A percentile compares a stretch with the other conserved stretches of the same genome.
These are phyloP conservation scores for Burhinus oedicnemus DNA, from an alignment of 2,113 vertebrate species.

Conservation along the genomic window DNA sequence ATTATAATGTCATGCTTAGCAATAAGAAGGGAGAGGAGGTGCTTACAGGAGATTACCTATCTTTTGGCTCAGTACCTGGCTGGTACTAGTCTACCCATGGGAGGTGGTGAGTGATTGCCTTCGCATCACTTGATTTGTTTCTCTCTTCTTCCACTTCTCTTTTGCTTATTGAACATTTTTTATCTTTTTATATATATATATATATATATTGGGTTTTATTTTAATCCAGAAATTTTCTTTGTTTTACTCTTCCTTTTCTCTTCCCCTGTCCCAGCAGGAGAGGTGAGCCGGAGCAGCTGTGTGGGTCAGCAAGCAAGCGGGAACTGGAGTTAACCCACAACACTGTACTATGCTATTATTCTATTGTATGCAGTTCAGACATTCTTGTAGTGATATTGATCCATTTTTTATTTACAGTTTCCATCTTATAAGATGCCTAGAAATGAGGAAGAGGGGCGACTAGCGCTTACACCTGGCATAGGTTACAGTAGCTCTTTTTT, in stretches of 20 bases:
- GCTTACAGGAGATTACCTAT: not conserved
- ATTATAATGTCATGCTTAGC: not conserved
- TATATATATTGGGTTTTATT: not conserved
- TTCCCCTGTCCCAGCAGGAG: accelerated
- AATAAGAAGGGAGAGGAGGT: not conserved
- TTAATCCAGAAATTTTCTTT: not conserved
- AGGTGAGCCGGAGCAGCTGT: accelerated
- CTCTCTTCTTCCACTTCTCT: not conserved
- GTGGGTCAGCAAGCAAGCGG: not conserved
- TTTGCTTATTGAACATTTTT: not conserved
- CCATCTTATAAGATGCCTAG: not conserved
- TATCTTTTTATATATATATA: not conserved
- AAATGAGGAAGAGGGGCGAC: not conserved
- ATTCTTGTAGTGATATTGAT: not conserved
- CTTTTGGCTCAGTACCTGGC: not conserved
- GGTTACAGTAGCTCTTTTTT: not conserved
- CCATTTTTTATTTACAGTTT: not conserved
- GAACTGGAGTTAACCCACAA: not conserved
- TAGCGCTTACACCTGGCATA: not conserved
- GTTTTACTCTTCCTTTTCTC: not conserved
- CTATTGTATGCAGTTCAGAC: not conserved
- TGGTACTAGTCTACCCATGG: not conserved
- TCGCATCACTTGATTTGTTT: not conserved
- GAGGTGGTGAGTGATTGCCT: not conserved
- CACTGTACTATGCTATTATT: too few species aligned